Conservation (phyloP, 2,888 invertebrate species). For the Drosophila lacicola region DNA sequence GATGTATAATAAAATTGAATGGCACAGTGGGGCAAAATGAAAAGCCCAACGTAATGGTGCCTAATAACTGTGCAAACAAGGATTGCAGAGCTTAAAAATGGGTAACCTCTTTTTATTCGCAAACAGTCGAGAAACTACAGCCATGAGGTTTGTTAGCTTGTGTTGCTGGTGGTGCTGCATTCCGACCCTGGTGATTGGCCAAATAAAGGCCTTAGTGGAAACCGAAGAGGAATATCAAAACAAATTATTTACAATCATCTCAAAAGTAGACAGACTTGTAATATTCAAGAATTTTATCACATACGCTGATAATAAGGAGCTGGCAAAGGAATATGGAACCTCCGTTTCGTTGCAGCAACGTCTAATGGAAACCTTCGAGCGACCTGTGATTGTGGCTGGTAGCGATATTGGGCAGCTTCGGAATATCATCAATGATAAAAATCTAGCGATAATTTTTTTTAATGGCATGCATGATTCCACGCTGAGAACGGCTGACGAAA, state of each 20-base stretch:
- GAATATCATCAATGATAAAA: not conserved
- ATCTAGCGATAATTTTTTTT: conserved; percentile 3
- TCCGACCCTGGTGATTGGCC: conserved; percentile 3
- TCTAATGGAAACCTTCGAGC: conserved; percentile 6
- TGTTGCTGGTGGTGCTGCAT: conserved; percentile 13
- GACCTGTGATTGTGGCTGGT: conserved; percentile 20
- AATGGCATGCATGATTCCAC: conserved; percentile 1
- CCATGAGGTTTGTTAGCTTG: conserved; percentile 27
- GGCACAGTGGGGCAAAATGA: not conserved
- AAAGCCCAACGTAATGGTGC: not conserved
- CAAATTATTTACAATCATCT: not conserved
- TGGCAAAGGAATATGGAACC: too few relatives aligned
- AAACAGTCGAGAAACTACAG: conserved; percentile 22
- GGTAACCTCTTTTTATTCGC: not conserved
- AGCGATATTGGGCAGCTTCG: not conserved
- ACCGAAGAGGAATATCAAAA: not conserved
- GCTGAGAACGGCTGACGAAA: not conserved
- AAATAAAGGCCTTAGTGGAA: conserved; percentile 9
- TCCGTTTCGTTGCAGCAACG: not conserved
- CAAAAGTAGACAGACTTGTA: not conserved
- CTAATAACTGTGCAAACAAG: conserved; percentile 38
- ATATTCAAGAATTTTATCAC: too few relatives aligned
- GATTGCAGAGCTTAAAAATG: not conserved
- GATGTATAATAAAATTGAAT: conserved; percentile 1
- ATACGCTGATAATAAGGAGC: too few relatives aligned